Evolutionary conservation across 2,113 vertebrate genomes (phyloP).

Genomic region (Atlantisia rogersi): DNA sequence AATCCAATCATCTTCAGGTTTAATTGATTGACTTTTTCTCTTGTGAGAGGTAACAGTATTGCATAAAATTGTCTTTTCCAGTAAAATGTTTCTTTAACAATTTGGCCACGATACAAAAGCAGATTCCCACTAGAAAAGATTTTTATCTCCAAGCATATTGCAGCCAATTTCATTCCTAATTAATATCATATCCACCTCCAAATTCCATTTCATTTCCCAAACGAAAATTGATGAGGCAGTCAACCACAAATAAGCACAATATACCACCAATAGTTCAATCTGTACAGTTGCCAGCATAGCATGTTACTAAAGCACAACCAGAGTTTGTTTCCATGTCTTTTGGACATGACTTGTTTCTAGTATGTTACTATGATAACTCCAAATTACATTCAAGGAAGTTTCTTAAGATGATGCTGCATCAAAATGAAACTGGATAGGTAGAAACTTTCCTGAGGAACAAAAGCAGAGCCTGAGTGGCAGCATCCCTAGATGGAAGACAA

Average conservation of each 20-base stretch:
- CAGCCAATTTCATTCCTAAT: slow-evolving; percentile 70
- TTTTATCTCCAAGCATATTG: slow-evolving; percentile 68
- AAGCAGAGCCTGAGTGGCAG: neutral
- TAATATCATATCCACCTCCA: slow-evolving; percentile 70
- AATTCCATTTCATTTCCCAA: slow-evolving; percentile 67
- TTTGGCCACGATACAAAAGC: slow-evolving; percentile 63
- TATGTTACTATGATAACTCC: neutral
- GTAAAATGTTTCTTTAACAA: slow-evolving; percentile 69
- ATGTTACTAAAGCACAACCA: neutral
- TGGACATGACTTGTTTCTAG: slow-evolving; percentile 6
- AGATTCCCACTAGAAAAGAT: slow-evolving; percentile 68
- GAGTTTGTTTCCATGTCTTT: neutral
- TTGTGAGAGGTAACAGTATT: slow-evolving; percentile 25
- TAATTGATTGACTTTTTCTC: slow-evolving; percentile 60
- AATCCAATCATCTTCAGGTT: slow-evolving; percentile 37
- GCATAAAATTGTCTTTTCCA: slow-evolving; percentile 63
- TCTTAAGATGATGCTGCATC: neutral
- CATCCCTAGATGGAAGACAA: neutral
- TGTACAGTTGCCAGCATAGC: neutral
- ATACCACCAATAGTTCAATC: slow-evolving; percentile 31
- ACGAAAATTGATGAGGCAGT: slow-evolving; percentile 72
- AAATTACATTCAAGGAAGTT: neutral
- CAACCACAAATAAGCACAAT: slow-evolving; percentile 48
- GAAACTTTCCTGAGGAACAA: neutral
- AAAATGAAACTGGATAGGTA: neutral